Base-by-base conservation (phyloP, 1,140 invertebrate genomes). In the Heterodera schachtii region DNA sequence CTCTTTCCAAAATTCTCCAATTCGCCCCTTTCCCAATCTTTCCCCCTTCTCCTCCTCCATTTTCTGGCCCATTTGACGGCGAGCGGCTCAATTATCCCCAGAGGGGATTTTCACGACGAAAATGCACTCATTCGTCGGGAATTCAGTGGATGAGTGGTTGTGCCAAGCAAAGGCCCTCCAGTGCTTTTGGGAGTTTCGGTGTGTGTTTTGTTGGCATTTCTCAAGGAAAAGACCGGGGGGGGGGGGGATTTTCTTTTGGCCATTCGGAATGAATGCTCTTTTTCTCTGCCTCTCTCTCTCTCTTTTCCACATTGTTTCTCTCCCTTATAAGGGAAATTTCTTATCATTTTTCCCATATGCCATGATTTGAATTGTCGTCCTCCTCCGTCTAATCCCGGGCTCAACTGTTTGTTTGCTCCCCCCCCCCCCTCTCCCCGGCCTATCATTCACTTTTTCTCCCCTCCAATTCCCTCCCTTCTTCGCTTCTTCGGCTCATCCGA, bases 61-160 rank as follows among this genome's bases (percentile, higher is more conserved):
- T 64, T 76, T 76, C 66, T 46, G 57, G 31, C 75, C 57, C 57
- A 76, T 76, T 76, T 67, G 57, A 47, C 47, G 19, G 47, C 47
- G 66, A 52, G 16, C 57, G 57, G 75, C 75, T 16, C 66, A 76
- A 64, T 67, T 67, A 67, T 64, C 57, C 75, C 75, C 75, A 49
- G 66, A 31, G 75, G 75, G 75, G 66, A 41, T 46, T 76, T 76
- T 70, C 21, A 19, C 43, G 78, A 16, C 70, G 43, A n/a, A 64
- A 49, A 49, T 73, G 83, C 64, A 66, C 74, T 47, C 31, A 49
- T 74, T 74, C 73, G 31, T 16, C 41, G n/a, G 73, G 52, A 74
- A 21, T 31, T 57, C 73, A 16, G 19, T 8, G 46, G 19, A 57
- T 74, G 57, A 60, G 16, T 60, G 57, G 57, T 60, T 60, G 57